Evolutionary conservation across 2,888 invertebrate species (phyloP).

Genomic region (Athripsodes cinereus): DNA sequence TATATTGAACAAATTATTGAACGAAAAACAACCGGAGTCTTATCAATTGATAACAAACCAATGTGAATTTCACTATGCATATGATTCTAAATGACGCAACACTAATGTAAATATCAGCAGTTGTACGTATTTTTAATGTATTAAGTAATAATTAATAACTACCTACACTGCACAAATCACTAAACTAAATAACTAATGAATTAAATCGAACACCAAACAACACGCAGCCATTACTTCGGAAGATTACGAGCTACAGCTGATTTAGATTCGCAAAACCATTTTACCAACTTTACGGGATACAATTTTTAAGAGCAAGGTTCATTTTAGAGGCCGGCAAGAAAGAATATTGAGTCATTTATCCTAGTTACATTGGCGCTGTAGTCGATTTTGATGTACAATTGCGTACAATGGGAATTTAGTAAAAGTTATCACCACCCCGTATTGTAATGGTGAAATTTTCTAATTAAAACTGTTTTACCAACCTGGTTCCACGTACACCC

Average conservation of each 20-base stretch:
- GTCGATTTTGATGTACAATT: no score
- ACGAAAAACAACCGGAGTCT: neutral
- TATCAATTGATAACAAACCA: slow-evolving; percentile 8
- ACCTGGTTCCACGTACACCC: no score
- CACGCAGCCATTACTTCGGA: slow-evolving; percentile 52
- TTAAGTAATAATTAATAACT: neutral
- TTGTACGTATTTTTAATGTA: neutral
- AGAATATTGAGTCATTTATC: no score
- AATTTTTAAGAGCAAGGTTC: no score
- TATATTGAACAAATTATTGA: neutral
- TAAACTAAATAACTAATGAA: neutral
- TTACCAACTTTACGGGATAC: neutral
- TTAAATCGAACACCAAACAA: neutral
- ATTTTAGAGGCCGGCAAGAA: no score
- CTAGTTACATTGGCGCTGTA: no score
- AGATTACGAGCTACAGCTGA: slow-evolving; percentile 49
- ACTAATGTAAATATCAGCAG: slow-evolving; percentile 33
- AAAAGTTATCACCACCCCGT: no score
- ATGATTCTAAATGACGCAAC: slow-evolving; percentile 52
- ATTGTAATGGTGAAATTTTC: no score
- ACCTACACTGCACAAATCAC: neutral
- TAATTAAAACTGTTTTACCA: no score
- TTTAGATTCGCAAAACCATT: slow-evolving; percentile 30
- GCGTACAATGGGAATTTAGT: no score
- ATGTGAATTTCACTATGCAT: slow-evolving; percentile 31